Base-by-base conservation (phyloP, 2,888 invertebrate genomes). In the Dynastes hyllus region DNA sequence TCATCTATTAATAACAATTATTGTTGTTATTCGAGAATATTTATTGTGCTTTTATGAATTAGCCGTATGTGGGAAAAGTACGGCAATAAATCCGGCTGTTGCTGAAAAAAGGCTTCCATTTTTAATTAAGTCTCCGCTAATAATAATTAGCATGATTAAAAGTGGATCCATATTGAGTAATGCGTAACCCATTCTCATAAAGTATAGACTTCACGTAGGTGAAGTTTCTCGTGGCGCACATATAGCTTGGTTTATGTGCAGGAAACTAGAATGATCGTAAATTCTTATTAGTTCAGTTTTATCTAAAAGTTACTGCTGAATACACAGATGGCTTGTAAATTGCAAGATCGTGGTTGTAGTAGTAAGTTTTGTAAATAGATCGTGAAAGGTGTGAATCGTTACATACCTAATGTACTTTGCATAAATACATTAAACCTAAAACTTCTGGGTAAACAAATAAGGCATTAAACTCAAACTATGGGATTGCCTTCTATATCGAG, bases 11-110 rank as follows among this genome's bases (percentile, higher is more conserved):
- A 66, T 58, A 50, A 29, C 50, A 40, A 70, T 75, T 65, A 79
- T 79, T 79, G 67, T 76, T 70, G 79, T 76, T 79, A 79, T 79
- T 71, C 69, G 69, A 16, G 61, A 65, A 76, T 77, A 79, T 76
- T 79, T 79, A 79, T 45, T 51, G 51, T 27, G 55, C 32, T 53
- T 61, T 75, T 78, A 78, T 78, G 73, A 78, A 75, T 71, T 79
- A 70, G 70, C 50, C 53, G 70, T 79, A 79, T 79, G 77, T 79
- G 79, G 77, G 79, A 79, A 79, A 79, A 70, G 69, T 79, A 69
- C 61, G 51, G 66, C 70, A 63, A 79, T 76, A 76, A 77, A 77
- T 77, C 69, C n/a, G 37, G 50, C 40, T n/a, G 50, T n/a, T 45
- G 66, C 55, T 29, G 58, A 69, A 69, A 37, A 77, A 77, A 53